Percentiles rank a stretch among this genome's conserved stretches.
Conservation (phyloP, 1,140 invertebrate species). For the Cyclina sinensis region DNA sequence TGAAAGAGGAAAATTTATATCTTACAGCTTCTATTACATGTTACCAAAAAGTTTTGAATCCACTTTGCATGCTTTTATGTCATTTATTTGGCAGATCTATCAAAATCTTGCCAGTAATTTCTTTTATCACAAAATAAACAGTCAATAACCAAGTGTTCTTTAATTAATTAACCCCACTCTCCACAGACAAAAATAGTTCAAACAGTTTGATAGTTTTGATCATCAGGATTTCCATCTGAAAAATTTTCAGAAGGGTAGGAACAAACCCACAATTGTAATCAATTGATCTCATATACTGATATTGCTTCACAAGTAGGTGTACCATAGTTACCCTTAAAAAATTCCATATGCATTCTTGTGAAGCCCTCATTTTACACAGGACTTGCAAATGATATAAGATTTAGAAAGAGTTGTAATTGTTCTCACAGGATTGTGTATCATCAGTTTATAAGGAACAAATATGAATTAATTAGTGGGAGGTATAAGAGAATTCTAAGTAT, state of each 20-base stretch:
- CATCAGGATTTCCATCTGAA: background rate
- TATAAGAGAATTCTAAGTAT: no score
- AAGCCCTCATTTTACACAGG: no score
- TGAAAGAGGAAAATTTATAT: no score
- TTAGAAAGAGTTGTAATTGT: no score
- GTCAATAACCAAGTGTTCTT: background rate
- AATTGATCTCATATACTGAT: background rate
- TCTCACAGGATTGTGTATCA: no score
- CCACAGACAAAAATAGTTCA: background rate
- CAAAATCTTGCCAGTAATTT: background rate
- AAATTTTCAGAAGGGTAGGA: conserved; percentile 1
- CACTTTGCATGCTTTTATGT: background rate
- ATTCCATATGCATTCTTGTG: no score
- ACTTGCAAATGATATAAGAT: no score
- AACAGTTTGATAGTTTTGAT: conserved; percentile 8
- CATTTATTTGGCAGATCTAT: background rate
- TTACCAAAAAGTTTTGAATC: background rate
- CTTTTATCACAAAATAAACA: conserved; percentile 12
- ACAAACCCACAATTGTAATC: conserved; percentile 1
- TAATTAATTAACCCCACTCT: conserved; percentile 20
- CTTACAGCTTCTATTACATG: no score
- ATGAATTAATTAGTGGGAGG: no score
- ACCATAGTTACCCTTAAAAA: background rate
- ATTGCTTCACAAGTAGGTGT: background rate
- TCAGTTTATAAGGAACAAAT: no score